phyloP scores from a whole-genome alignment of 1,140 invertebrate species.

The Zelostemma sp. region DNA sequence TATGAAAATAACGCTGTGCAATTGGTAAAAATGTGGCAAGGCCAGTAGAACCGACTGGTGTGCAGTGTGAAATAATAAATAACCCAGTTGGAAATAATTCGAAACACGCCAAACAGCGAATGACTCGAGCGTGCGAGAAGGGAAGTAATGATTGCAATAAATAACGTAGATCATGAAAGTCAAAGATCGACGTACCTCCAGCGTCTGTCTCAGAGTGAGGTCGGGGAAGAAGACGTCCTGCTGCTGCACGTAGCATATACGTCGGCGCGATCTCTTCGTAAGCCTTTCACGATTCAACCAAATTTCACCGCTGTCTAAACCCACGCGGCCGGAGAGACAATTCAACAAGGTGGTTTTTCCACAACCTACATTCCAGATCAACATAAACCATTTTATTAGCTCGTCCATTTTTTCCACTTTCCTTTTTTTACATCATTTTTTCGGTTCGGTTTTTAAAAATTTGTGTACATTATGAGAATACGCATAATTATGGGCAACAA shows the following conservation, averaged over 20 bases:
- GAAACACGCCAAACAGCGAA: slow-evolving; percentile 1
- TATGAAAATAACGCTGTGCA: too few relatives aligned
- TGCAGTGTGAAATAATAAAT: too few relatives aligned
- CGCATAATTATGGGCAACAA: too few relatives aligned
- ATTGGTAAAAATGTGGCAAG: too few relatives aligned
- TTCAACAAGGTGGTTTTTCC: slow-evolving; percentile 89
- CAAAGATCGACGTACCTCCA: slow-evolving; percentile 72
- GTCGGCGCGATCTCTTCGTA: slow-evolving; percentile 81
- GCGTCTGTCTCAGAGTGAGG: slow-evolving; percentile 83
- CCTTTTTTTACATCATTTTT: too few relatives aligned
- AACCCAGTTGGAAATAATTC: neutral
- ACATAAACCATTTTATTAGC: too few relatives aligned
- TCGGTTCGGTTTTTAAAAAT: too few relatives aligned
- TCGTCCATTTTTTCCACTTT: too few relatives aligned
- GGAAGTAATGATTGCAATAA: neutral
- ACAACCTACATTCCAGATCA: slow-evolving; percentile 72
- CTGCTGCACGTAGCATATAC: slow-evolving; percentile 88
- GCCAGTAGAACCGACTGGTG: too few relatives aligned
- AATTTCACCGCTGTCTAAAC: slow-evolving; percentile 78
- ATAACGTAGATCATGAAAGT: slow-evolving; percentile 11
- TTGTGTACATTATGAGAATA: too few relatives aligned
- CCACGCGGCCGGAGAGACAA: slow-evolving; percentile 78
- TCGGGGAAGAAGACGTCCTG: slow-evolving; percentile 89
- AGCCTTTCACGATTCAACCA: slow-evolving; percentile 82
- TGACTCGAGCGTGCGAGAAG: slow-evolving; percentile 1